Conservation (phyloP, 2,113 vertebrate species). For the Elephantulus edwardii region DNA sequence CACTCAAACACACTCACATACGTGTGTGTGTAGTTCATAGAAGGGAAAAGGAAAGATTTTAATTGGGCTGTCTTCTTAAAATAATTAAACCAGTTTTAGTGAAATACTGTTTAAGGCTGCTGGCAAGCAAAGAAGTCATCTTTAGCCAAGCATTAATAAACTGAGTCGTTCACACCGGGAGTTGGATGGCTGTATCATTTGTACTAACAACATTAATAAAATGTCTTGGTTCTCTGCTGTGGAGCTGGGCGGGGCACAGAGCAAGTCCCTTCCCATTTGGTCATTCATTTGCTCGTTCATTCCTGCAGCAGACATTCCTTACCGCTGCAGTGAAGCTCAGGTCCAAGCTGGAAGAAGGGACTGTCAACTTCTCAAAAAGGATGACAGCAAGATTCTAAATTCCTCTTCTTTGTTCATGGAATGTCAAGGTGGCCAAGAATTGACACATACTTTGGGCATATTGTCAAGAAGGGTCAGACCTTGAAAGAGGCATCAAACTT, state of each 20-base stretch:
- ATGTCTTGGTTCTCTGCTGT: neutral
- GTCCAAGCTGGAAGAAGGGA: neutral
- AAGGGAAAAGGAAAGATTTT: conserved; percentile 41
- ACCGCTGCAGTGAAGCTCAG: neutral
- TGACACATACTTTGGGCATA: too few species aligned
- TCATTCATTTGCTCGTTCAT: too few species aligned
- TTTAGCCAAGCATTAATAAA: conserved; percentile 43
- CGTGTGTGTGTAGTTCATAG: neutral
- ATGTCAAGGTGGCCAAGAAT: neutral
- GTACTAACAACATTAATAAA: neutral
- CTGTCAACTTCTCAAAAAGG: neutral
- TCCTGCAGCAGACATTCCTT: neutral
- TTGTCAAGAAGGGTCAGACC: too few species aligned
- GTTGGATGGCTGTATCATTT: neutral
- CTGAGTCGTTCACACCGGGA: neutral
- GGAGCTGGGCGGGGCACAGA: neutral
- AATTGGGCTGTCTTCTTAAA: conserved; percentile 64
- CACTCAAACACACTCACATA: neutral
- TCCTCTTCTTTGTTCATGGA: neutral
- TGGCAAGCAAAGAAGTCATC: conserved; percentile 42
- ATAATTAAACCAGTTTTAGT: conserved; percentile 71
- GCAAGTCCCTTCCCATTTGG: neutral
- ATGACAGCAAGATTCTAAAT: neutral
- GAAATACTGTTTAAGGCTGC: conserved; percentile 51
- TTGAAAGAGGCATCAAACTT: too few species aligned